phyloP scores from a whole-genome alignment of 1,140 invertebrate genomes.

The Hypsibius dujardini region DNA sequence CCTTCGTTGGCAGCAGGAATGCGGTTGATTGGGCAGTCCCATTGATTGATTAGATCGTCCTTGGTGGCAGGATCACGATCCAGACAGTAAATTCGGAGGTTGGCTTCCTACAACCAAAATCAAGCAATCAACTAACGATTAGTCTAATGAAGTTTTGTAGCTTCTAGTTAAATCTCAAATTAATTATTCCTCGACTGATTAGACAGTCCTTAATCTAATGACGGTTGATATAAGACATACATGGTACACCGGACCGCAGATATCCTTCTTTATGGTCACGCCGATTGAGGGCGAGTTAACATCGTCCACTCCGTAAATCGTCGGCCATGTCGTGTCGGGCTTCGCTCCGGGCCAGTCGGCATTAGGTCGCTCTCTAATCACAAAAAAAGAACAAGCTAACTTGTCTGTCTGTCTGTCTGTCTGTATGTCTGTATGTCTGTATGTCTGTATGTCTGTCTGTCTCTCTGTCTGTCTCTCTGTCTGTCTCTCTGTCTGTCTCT shows the following conservation, averaged over 20 bases:
- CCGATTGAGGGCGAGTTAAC: background rate
- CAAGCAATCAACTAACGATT: background rate
- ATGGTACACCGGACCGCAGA: background rate
- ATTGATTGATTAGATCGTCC: conserved; percentile 11
- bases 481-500: too few species aligned
- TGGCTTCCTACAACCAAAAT: conserved; percentile 12
- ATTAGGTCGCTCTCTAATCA: conserved; percentile 2
- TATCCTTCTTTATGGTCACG: background rate
- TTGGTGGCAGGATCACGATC: conserved; percentile 7
- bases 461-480: too few species aligned
- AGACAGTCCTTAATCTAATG: too few species aligned
- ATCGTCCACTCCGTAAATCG: conserved; percentile 7
- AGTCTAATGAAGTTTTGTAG: background rate
- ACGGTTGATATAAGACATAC: background rate
- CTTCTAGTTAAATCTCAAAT: too few species aligned
- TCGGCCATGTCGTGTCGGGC: conserved; percentile 1
- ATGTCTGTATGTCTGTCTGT: too few species aligned
- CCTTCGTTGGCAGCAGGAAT: background rate
- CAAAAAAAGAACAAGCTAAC: background rate
- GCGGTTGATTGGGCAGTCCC: conserved; percentile 14
- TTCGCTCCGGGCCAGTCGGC: conserved; percentile 14
- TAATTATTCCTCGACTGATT: too few species aligned
- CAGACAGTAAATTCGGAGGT: background rate
- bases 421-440: too few species aligned
- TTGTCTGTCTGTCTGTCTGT: background rate